Base-by-base conservation (phyloP, 2,113 vertebrate genomes). In the Malurus alboscapulatus region DNA sequence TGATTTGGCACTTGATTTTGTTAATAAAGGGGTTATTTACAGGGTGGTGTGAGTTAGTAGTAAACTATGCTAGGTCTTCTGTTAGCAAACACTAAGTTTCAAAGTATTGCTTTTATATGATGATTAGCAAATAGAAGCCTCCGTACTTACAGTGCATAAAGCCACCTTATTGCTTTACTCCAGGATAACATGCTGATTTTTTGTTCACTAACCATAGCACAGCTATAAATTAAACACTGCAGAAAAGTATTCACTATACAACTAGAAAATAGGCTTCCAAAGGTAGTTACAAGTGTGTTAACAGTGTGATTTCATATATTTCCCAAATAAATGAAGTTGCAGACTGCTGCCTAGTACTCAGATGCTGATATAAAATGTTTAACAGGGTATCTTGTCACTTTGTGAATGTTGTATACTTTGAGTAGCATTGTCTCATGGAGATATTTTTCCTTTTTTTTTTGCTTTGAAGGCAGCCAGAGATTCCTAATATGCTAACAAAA, bases 81-180 rank as follows among this genome's bases (percentile, higher is more conserved):
- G 86, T 96, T 96, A 97, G 97, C 96, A 98, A 98, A 99, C 99
- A 99, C 99, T 99, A 99, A 98, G 98, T 98, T 97, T 96, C 95
- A 92, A 97, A 96, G 81, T 96, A 96, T 80, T 98, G 97, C 97
- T 98, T 98, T 72, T 94, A 94, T 97, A 97, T 92, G 78, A 83
- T 93, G 96, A 95, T 89, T 97, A 97, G 97, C 81, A 84, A 92
- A 93, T 97, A 96, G 96, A 96, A 97, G 96, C 94, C 96, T 97
- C 84, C 30, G 3, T 97, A 96, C 91, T 96, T 96, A 95, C 92
- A 57, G 74, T 95, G 97, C 97, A 96, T 98, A 96, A 97, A 97
- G 95, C 96, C 97, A 98, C 97, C 97, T 98, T 98, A 97, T 78
- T 92, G 97, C 97, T 98, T 98, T 97, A 94, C 75, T 97, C 97